phyloP scores from a whole-genome alignment of 2,113 vertebrate species.

The Cacatua alba region DNA sequence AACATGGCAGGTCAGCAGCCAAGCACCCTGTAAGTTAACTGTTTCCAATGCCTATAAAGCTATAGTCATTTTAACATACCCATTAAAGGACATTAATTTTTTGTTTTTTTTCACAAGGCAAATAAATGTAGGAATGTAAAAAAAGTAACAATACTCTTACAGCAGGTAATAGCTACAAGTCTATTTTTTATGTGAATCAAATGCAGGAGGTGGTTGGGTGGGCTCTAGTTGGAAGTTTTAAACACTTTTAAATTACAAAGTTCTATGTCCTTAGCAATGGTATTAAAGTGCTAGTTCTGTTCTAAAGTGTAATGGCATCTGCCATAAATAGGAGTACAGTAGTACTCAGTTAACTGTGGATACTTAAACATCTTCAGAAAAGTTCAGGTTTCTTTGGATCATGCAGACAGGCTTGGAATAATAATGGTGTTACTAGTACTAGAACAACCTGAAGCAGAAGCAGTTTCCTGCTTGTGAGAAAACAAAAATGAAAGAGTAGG shows the following conservation, averaged over 20 bases:
- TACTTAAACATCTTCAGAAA: background rate
- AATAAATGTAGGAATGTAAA: background rate
- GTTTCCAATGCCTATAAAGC: background rate
- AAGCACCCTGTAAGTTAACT: background rate
- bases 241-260: background rate
- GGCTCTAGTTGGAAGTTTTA: background rate
- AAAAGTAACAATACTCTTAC: background rate
- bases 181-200: background rate
- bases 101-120: background rate
- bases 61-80: background rate
- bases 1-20: background rate
- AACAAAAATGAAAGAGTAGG: background rate
- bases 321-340: background rate
- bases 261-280: background rate
- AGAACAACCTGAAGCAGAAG: background rate
- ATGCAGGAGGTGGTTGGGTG: accelerated
- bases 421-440: no score
- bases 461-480: background rate
- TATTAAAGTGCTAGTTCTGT: background rate
- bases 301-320: background rate
- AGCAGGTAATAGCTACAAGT: background rate
- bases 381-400: background rate
- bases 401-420: background rate
- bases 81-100: background rate
- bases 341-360: background rate